Conservation (phyloP, 2,113 vertebrate genomes). For the Cyphomyrus discorhynchus region DNA sequence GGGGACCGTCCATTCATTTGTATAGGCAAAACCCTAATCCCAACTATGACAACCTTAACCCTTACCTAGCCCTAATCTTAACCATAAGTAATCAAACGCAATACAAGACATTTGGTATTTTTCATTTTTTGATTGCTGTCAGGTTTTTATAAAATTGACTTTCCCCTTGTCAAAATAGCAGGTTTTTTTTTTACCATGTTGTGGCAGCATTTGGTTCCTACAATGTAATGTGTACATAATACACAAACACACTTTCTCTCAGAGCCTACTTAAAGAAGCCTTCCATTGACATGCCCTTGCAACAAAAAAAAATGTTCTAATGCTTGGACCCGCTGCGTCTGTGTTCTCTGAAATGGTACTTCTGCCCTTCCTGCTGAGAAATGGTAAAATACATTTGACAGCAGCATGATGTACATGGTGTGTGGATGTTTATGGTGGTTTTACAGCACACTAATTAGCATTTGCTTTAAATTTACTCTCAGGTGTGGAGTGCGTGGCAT, state of each 20-base stretch:
- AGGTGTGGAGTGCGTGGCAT: background rate
- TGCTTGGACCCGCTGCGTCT: background rate
- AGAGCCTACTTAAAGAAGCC: background rate
- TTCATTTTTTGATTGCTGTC: background rate
- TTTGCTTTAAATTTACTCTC: background rate
- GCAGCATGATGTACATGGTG: background rate
- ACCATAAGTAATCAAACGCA: background rate
- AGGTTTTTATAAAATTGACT: background rate
- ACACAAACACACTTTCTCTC: background rate
- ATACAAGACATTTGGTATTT: background rate
- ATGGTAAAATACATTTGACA: background rate
- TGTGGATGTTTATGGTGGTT: background rate
- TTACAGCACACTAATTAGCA: background rate
- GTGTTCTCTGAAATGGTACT: background rate
- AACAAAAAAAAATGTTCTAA: background rate
- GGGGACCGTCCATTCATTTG: background rate
- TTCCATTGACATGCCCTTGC: background rate
- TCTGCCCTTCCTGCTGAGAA: background rate
- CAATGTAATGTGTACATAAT: no score
- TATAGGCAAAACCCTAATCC: background rate
- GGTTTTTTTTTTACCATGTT: background rate
- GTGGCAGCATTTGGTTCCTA: background rate
- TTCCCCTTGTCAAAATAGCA: background rate
- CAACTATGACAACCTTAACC: background rate
- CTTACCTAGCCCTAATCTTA: background rate